Evolutionary conservation across 2,888 invertebrate species (phyloP).

Genomic region (Hanleya hanleyi): DNA sequence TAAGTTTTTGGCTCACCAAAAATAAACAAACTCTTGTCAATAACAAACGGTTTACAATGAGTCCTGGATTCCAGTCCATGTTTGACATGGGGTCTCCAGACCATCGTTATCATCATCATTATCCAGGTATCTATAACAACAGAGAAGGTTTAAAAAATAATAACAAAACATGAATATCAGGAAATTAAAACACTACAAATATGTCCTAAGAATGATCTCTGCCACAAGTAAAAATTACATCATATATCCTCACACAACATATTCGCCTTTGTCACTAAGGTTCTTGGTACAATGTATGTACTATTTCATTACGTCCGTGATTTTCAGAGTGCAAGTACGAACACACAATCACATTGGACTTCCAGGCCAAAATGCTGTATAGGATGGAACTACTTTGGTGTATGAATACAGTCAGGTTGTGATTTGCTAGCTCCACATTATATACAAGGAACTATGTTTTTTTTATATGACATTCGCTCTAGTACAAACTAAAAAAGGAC

Average conservation of each 20-base stretch:
- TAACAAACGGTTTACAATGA: neutral
- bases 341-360: neutral
- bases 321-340: neutral
- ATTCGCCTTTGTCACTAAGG: too few relatives aligned
- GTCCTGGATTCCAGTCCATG: neutral
- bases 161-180: neutral
- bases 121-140: neutral
- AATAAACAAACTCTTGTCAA: constrained; percentile 4
- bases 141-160: neutral
- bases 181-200: neutral
- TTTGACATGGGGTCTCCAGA: neutral
- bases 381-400: neutral
- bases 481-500: too few relatives aligned
- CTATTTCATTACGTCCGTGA: neutral
- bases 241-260: too few relatives aligned
- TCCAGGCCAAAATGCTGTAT: neutral
- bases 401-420: neutral
- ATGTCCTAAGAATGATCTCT: neutral
- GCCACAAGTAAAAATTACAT: too few relatives aligned
- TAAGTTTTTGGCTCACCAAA: constrained; percentile 13
- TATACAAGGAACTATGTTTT: neutral
- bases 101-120: neutral
- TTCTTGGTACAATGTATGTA: too few relatives aligned
- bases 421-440: neutral
- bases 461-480: neutral